A percentile compares a stretch with the other conserved stretches of the same genome.
Evolutionary conservation across 2,888 invertebrate genomes (phyloP).

Genomic region (Cosmorhoe ocellata): DNA sequence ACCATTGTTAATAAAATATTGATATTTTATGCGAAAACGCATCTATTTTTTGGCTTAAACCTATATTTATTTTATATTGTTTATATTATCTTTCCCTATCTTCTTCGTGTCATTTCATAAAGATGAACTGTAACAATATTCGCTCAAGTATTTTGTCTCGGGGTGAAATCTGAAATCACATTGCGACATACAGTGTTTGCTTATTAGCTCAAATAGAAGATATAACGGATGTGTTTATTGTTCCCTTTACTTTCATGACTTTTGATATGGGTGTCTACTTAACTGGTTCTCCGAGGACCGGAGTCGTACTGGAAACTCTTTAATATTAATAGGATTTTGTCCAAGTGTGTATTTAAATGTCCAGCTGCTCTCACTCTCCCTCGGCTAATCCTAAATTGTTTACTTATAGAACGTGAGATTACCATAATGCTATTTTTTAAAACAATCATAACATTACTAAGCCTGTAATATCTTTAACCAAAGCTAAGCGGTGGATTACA

Average conservation of each 20-base stretch:
- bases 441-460: too few relatives aligned
- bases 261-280: slow-evolving; percentile 42
- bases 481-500: too few relatives aligned
- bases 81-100: slow-evolving; percentile 4
- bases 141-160: slow-evolving; percentile 27
- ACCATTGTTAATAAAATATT: too few relatives aligned
- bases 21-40: too few relatives aligned
- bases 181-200: slow-evolving; percentile 35
- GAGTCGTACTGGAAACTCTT: slow-evolving; percentile 35
- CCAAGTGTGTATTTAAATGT: slow-evolving; percentile 40
- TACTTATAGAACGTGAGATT: too few relatives aligned
- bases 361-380: slow-evolving; percentile 23
- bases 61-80: neutral
- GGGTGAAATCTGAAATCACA: slow-evolving; percentile 27
- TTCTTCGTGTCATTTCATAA: slow-evolving; percentile 26
- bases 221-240: slow-evolving; percentile 39
- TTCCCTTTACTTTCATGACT: slow-evolving; percentile 44
- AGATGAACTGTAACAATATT: slow-evolving; percentile 24
- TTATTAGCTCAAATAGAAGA: slow-evolving; percentile 38
- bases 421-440: too few relatives aligned
- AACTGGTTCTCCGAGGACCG: slow-evolving; percentile 29
- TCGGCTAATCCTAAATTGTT: neutral
- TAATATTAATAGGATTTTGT: slow-evolving; percentile 39
- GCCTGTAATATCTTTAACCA: too few relatives aligned
- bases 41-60: too few relatives aligned